Conservation (phyloP, 2,888 invertebrate species). For the Apodemia duryi region DNA sequence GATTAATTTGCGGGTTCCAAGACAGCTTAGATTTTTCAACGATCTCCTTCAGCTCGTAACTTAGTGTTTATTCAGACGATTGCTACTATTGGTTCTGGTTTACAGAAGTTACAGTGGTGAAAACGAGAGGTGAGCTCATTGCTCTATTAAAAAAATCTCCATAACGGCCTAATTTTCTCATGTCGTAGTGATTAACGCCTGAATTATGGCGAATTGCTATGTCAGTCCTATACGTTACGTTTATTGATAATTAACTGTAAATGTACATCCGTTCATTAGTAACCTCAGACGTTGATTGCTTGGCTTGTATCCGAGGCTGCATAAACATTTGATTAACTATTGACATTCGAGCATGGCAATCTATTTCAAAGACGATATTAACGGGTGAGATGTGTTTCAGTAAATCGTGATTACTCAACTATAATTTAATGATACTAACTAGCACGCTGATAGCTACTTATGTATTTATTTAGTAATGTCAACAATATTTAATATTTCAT, state of each 20-base stretch:
- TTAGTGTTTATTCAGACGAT: no score
- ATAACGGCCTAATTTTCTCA: neutral
- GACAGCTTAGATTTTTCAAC: no score
- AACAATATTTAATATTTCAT: no score
- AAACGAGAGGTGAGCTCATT: no score
- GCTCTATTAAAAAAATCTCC: no score
- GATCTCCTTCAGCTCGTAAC: no score
- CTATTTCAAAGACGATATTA: constrained; percentile 18
- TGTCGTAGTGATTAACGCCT: neutral
- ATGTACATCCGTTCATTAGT: constrained; percentile 34
- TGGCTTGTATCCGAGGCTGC: constrained; percentile 26
- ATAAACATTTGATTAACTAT: constrained; percentile 34
- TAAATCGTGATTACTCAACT: constrained; percentile 2
- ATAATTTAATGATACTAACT: neutral
- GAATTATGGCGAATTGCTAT: neutral
- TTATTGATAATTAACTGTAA: constrained; percentile 17
- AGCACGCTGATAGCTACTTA: neutral
- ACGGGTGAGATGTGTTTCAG: constrained; percentile 14
- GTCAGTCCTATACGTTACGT: constrained; percentile 4
- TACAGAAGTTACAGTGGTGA: no score
- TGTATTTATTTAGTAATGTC: no score
- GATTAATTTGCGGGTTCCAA: no score
- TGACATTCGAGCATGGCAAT: constrained; percentile 26
- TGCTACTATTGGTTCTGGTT: no score
- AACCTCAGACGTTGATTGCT: constrained; percentile 32